A percentile compares a stretch with the other conserved stretches of the same genome.
Evolutionary conservation across 2,113 vertebrate species (phyloP).

Genomic region (Tenrec ecaudatus): DNA sequence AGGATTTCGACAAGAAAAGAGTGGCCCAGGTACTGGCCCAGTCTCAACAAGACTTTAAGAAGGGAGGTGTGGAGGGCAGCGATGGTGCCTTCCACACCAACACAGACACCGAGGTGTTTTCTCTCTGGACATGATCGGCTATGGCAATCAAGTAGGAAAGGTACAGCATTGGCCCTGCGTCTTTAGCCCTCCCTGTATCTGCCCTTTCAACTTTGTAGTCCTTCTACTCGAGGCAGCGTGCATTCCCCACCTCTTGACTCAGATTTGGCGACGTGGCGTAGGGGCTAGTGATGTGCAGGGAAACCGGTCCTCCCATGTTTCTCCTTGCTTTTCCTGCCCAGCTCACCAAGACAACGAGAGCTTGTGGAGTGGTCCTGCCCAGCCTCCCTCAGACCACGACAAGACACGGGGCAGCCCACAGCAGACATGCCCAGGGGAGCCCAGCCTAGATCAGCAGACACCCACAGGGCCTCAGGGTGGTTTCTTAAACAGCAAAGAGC

Average conservation of each 20-base stretch:
- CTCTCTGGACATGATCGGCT: background rate
- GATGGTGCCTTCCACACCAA: background rate
- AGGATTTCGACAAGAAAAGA: background rate
- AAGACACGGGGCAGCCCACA: background rate
- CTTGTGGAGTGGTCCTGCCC: background rate
- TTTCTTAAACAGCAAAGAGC: background rate
- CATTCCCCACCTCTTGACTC: no score
- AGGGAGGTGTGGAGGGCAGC: no score
- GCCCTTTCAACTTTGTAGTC: background rate
- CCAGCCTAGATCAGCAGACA: background rate
- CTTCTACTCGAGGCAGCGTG: background rate
- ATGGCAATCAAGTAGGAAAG: background rate
- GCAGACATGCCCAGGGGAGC: background rate
- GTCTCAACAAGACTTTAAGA: background rate
- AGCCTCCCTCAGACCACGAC: background rate
- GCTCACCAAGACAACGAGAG: background rate
- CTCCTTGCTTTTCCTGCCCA: background rate
- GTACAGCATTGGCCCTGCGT: no score
- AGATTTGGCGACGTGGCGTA: no score
- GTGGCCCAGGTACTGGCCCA: background rate
- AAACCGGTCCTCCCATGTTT: background rate
- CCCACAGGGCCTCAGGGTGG: no score
- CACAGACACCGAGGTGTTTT: background rate
- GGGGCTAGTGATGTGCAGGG: background rate
- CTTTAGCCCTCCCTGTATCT: fast-evolving